Percentiles rank a stretch among this genome's conserved stretches.
Evolutionary conservation across 2,888 invertebrate species (phyloP).

Genomic region (Synergus umbraculus): DNA sequence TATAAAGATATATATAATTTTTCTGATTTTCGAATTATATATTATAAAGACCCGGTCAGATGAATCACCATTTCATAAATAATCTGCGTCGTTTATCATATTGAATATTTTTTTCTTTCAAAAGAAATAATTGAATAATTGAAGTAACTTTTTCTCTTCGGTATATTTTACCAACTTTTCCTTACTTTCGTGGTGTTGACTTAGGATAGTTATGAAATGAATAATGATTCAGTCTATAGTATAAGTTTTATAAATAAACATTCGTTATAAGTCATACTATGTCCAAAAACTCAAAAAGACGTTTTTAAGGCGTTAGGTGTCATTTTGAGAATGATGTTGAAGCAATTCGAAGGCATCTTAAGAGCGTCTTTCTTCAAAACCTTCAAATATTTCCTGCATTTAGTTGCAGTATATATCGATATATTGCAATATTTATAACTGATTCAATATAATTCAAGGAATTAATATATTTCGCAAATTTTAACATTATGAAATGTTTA

Average conservation of each 20-base stretch:
- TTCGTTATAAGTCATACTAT: neutral
- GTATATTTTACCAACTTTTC: neutral
- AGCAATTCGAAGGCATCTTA: neutral
- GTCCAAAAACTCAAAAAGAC: neutral
- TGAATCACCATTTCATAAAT: neutral
- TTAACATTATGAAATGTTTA: neutral
- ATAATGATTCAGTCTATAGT: neutral
- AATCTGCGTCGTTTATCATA: neutral
- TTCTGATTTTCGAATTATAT: neutral
- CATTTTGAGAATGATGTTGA: neutral
- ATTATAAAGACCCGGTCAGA: neutral
- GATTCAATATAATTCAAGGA: neutral
- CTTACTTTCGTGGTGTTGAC: neutral
- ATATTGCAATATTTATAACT: neutral
- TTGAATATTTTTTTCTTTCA: too few relatives aligned
- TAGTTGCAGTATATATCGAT: neutral
- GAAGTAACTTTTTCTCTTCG: too few relatives aligned
- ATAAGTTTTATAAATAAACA: neutral
- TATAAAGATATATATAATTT: too few relatives aligned
- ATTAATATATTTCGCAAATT: neutral
- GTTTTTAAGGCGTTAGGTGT: neutral
- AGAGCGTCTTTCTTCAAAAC: neutral
- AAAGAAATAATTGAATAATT: too few relatives aligned
- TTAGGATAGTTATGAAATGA: neutral
- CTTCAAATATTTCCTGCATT: neutral